Evolutionary conservation across 2,113 vertebrate genomes (phyloP), one percentile per base, ranked within the genome.

Genomic region (Chascanopsetta lugubris): DNA sequence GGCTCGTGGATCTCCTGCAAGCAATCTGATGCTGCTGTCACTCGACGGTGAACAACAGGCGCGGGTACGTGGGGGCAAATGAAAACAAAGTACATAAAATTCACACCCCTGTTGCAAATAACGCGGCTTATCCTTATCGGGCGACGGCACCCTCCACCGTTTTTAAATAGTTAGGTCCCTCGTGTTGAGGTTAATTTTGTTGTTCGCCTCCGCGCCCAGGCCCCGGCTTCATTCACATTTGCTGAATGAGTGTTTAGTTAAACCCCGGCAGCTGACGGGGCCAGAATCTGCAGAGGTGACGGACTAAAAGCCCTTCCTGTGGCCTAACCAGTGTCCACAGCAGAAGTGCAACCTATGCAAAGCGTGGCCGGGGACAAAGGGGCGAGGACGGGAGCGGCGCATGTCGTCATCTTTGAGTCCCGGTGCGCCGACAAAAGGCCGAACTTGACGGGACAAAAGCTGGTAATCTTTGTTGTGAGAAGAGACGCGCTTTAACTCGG

Each of bases 191-290:
- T 17, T 11, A 42, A 42, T 42, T 42, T 42, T 17, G 17, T 42
- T 42, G 5, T 42, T 42, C 38, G 60, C 63, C 61, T 70, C 64
- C 20, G 74, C 55, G 66, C 32, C 48, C 9, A 55, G 22, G 24
- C 58, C n/a, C 3, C 1, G 15, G 66, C 76, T 79, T 73, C 87
- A 85, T 90, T 91, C 85, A 89, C 88, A 89, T 85, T 82, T 88
- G 89, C 91, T 93, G 91, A 93, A 84, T 88, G 80, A 83, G 87
- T 80, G 72, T 91, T 92, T 87, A 72, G 62, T 59, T 90, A 91
- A 93, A 91, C 83, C 91, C 90, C 72, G 67, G 71, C 72, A 75
- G 81, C 85, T 84, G 84, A 87, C 83, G 1, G 77, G 64, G 73
- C 69, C 75, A 82, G 82, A 86, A 61, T 82, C 10, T 30, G 82